These are phyloP conservation scores for Apistogramma diplotaenia DNA, from an alignment of 2,113 vertebrate genomes.

Conservation along the genomic window DNA sequence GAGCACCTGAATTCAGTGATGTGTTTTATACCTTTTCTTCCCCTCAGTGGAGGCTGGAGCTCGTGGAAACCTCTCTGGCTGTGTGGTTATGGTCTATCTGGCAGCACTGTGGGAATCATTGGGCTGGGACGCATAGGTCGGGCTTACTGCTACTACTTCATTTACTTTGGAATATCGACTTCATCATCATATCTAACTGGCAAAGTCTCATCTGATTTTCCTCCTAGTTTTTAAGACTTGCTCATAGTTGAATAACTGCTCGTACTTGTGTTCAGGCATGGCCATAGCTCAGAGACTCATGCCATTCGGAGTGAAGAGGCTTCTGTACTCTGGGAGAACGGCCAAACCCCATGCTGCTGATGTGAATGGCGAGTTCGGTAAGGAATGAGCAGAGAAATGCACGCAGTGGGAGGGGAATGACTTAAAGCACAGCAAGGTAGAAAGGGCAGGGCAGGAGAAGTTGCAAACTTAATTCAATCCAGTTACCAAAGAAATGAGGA, in stretches of 20 bases:
- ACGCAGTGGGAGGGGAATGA: neutral
- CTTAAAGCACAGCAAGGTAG: neutral
- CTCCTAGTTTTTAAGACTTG: neutral
- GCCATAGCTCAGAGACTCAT: slow-evolving; percentile 77
- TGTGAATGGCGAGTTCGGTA: slow-evolving; percentile 80
- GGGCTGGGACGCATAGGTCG: slow-evolving; percentile 81
- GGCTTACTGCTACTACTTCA: neutral
- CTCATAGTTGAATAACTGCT: neutral
- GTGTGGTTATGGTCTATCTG: slow-evolving; percentile 73
- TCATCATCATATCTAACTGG: neutral
- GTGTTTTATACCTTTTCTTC: neutral
- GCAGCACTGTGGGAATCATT: slow-evolving; percentile 80
- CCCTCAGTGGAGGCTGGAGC: slow-evolving; percentile 77
- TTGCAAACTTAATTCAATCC: neutral
- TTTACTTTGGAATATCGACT: neutral
- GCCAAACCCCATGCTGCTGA: slow-evolving; percentile 69
- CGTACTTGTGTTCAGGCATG: slow-evolving; percentile 66
- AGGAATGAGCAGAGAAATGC: slow-evolving; percentile 24
- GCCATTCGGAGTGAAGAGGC: slow-evolving; percentile 80
- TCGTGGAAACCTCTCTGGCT: slow-evolving; percentile 78
- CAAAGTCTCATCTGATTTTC: neutral
- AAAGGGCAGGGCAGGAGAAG: neutral
- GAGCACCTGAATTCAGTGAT: neutral
- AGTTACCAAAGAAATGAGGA: neutral
- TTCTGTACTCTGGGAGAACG: slow-evolving; percentile 78